Conservation (phyloP, 1,140 invertebrate species). For the Palaemon carinicauda region DNA sequence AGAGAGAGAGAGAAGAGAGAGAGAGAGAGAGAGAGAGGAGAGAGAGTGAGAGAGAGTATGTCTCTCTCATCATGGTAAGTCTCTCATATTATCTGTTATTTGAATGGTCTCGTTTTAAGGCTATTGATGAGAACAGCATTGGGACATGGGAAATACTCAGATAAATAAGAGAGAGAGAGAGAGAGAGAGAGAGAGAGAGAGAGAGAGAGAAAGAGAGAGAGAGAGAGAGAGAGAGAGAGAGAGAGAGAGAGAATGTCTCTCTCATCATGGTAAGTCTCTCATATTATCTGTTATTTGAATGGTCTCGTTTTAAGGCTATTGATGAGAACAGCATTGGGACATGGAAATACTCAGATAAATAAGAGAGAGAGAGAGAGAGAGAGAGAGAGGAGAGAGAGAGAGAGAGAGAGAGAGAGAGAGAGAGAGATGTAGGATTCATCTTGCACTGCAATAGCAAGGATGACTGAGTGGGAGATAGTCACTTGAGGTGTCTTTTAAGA, state of each 20-base stretch:
- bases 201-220: not conserved
- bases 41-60: not conserved
- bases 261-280: not conserved
- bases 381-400: not conserved
- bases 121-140: not conserved
- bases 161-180: not conserved
- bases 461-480: too few relatives aligned
- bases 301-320: too few relatives aligned
- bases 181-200: not conserved
- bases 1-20: not conserved
- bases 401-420: not conserved
- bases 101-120: too few relatives aligned
- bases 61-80: too few relatives aligned
- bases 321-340: too few relatives aligned
- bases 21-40: not conserved
- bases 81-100: too few relatives aligned
- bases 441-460: too few relatives aligned
- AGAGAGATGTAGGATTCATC: not conserved
- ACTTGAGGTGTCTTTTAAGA: too few relatives aligned
- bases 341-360: not conserved
- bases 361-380: too few relatives aligned
- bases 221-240: not conserved
- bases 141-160: too few relatives aligned
- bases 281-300: too few relatives aligned
- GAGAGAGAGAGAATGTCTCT: not conserved